Evolutionary conservation across 1,140 invertebrate species (phyloP), one percentile per base, ranked within the genome.

Genomic region (Agrypnia vestita): DNA sequence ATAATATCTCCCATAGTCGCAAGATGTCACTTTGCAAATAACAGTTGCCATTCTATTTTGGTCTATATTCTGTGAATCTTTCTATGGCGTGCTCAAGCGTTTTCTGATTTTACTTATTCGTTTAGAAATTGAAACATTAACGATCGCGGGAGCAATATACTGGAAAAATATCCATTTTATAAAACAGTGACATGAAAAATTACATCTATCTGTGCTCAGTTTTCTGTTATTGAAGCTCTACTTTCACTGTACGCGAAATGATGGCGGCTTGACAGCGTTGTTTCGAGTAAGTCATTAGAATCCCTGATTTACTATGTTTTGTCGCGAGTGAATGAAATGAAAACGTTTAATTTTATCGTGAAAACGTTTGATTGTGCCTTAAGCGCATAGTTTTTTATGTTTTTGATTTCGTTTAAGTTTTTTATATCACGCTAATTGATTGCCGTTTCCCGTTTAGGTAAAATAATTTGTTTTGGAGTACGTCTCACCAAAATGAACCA

Each of bases 211-310:
- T 56, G n/a, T 56, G 19, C 15, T 15, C n/a, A 17, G 4, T 56
- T 56, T 19, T 1, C 53, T 13, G n/a, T 56, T 56, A 56, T 35
- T 35, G 25, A 35, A 35, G 25, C 6, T 3, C 25, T 35, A 35
- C 59, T 62, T 62, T 62, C 59, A 46, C 67, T 49, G 17, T 15
- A 51, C 25, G 1, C 17, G 17, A 71, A 73, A 53, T 46, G 21
- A 73, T 73, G 71, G 71, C 71, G 71, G 71, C 71, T 73, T 73
- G 69, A 72, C 69, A 72, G 69, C 46, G 69, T 72, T 72, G 71
- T 56, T 9, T 43, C 51, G 35, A 73, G 71, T 73, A 47, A 71
- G 67, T 49, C 17, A 19, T 62, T 62, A 13, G 25, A 13, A 25
- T 35, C 25, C 17, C 25, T 25, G 25, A 62, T 25, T 25, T 12